Evolutionary conservation across 35 echinoderm and acorn worm genomes (phyloP), one percentile per base, ranked within the genome.

Genomic region (Apostichopus parvimensis): DNA sequence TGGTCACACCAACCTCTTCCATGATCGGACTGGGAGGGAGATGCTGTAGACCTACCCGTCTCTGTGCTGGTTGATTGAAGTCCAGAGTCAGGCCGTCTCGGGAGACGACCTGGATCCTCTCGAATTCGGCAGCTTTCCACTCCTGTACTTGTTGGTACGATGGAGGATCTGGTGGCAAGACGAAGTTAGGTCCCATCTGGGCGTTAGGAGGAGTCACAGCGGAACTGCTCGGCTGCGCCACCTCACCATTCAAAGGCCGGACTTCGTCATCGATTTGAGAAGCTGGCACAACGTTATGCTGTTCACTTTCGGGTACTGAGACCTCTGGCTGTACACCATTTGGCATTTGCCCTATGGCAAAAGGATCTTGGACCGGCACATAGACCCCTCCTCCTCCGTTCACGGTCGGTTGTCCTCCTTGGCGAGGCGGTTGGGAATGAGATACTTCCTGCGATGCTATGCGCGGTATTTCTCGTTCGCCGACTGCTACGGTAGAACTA

Each of bases 131-230:
- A 56, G 61, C 70, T 78, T 93, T 94, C 76, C 92, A 91, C 84
- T 95, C 89, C 71, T 93, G 58, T 4, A 95, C 93, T 59, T 98
- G 84, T 59, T 95, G 92, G 75, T 95, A 92, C 24, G 94, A 88
- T 53, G 96, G 91, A 68, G 94, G 94, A 77, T 98, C 92, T 6
- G 92, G 79, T 14, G 96, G 94, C 57, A 95, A 54, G 13, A 61
- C 58, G 4, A 73, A 90, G 26, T 87, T 73, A 87, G 55, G 65
- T 56, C 70, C 92, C 92, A 78, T 87, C 14, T 93, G 85, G 12
- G 92, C 77, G 22, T 77, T 91, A 13, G 72, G 89, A 9, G 87
- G 76, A 45, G 78, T 20, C 56, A 23, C 82, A 15, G 91, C 21
- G 15, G 12, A 72, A 79, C 56, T 82, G 53, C 23, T 57, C 90